Evolutionary conservation across 2,113 vertebrate species (phyloP).

Genomic region (Astatoreochromis straeleni): DNA sequence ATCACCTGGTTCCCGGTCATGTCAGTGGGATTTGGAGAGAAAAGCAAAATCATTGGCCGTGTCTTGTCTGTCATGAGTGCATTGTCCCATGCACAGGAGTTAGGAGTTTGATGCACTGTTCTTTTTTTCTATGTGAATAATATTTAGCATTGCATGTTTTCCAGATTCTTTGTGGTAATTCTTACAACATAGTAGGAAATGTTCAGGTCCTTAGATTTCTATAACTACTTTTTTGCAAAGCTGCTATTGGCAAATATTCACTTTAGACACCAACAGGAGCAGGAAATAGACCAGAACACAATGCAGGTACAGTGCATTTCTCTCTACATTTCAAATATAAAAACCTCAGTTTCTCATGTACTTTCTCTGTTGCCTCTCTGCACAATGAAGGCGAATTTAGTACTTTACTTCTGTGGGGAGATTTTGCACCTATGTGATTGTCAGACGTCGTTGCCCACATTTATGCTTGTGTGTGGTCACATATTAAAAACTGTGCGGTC

Average conservation of each 20-base stretch:
- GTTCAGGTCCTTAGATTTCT: not conserved
- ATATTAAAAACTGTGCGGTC: rapidly evolving
- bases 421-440: rapidly evolving
- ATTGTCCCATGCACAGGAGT: not conserved
- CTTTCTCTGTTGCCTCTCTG: not conserved
- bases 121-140: not conserved
- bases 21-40: not conserved
- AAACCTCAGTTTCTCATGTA: not conserved
- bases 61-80: not conserved
- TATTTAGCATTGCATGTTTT: not conserved
- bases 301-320: not conserved
- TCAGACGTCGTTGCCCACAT: rapidly evolving
- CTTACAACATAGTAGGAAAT: not conserved
- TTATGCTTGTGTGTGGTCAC: not conserved
- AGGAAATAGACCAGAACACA: not conserved
- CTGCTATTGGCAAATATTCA: not conserved
- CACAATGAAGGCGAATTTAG: not conserved
- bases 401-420: not conserved
- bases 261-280: not conserved
- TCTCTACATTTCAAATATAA: not conserved
- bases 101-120: not conserved
- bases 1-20: not conserved
- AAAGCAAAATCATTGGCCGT: rapidly evolving
- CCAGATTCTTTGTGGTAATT: not conserved
- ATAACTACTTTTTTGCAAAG: not conserved